Percentiles rank a stretch among this genome's conserved stretches.
Evolutionary conservation across 2,888 invertebrate genomes (phyloP).

Genomic region (Caenorhabditis imperialis): DNA sequence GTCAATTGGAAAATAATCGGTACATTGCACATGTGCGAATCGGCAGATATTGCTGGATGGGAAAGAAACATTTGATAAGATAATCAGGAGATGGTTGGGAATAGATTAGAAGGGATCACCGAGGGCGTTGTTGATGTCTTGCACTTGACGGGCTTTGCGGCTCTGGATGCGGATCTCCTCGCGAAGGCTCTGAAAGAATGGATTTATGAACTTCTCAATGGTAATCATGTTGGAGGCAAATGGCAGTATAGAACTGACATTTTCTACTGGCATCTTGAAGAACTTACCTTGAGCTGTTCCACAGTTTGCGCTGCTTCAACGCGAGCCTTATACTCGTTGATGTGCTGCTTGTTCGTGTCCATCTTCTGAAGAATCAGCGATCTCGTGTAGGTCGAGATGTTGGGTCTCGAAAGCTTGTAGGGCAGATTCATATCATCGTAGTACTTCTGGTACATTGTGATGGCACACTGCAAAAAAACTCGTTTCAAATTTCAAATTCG

Average conservation of each 20-base stretch:
- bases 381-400: constrained; percentile 11
- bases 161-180: constrained; percentile 1
- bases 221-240: background rate
- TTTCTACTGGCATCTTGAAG: background rate
- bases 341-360: constrained; percentile 8
- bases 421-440: constrained; percentile 15
- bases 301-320: constrained; percentile 6
- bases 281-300: constrained; percentile 17
- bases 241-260: no score
- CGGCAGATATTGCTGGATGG: background rate
- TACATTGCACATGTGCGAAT: background rate
- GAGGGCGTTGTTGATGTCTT: constrained; percentile 12
- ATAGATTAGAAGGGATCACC: background rate
- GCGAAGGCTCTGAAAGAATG: constrained; percentile 12
- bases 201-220: background rate
- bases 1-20: background rate
- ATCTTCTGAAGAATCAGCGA: background rate
- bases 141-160: constrained; percentile 13
- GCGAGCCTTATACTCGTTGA: constrained; percentile 3
- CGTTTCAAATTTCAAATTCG: no score
- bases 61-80: background rate
- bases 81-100: no score
- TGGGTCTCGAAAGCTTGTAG: constrained; percentile 6
- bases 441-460: constrained; percentile 18
- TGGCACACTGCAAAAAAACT: constrained; percentile 19